Base-by-base conservation (phyloP, 2,888 invertebrate genomes). In the Malachius bipustulatus region DNA sequence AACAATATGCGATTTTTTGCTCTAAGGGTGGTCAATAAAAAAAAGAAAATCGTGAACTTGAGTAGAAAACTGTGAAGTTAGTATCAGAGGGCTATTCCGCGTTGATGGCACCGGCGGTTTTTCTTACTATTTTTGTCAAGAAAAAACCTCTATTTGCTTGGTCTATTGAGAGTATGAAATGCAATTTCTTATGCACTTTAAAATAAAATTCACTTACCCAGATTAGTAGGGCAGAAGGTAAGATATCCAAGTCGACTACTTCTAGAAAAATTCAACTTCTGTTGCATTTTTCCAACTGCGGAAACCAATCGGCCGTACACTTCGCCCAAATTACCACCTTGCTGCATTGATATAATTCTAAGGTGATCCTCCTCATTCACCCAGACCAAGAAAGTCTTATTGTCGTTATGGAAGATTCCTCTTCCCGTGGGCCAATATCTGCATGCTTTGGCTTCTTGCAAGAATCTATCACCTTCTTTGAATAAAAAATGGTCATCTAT, bases 341-440 rank as follows among this genome's bases (percentile, higher is more conserved):
- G 79, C 67, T 94, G 89, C 91, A 96, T 91, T 54, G 91, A 91
- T 67, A 96, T 96, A 55, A 96, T 82, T 48, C 94, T 80, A 56
- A 94, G 75, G 65, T 96, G 96, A 71, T 96, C 96, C 66, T 96
- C 94, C 65, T 96, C 94, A 60, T 93, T 93, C 67, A 85, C 80
- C 94, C 96, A 96, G 46, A 94, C 83, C 62, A 90, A 70, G 79
- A 96, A 96, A 47, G 89, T 90, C 71, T 93, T 93, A 67, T 76
- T 77, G 59, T 87, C 82, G 60, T 96, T 96, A 71, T 87, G 85
- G 75, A 77, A 96, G 68, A 96, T 94, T 55, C 96, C 96, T 62
- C 96, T 82, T 14, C 75, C 73, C 43, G 77, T 72, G 47, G 96
- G 96, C 96, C 96, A 97, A 74, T 73, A 93, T 46, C 91, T 82